Evolutionary conservation across 2,113 vertebrate species (phyloP).

Genomic region (Monopterus albus): DNA sequence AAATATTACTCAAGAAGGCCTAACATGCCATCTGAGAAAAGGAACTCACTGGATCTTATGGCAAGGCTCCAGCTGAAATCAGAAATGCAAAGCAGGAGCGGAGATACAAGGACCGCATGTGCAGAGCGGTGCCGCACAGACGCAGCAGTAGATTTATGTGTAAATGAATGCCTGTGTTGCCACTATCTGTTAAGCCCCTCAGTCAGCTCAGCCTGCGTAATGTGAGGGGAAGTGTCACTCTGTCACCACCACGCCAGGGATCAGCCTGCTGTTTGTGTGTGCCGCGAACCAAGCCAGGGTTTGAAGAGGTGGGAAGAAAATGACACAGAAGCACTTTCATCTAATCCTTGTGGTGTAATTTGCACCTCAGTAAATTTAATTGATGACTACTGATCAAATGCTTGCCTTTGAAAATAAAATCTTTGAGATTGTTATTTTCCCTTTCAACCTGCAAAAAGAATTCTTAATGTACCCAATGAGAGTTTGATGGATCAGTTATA

Average conservation of each 20-base stretch:
- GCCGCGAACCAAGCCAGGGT: constrained; percentile 66
- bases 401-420: constrained; percentile 81
- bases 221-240: constrained; percentile 81
- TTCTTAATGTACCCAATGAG: constrained; percentile 82
- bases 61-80: constrained; percentile 64
- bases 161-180: constrained; percentile 70
- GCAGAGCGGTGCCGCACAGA: constrained; percentile 72
- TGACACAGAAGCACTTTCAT: constrained; percentile 84
- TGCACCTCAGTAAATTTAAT: constrained; percentile 83
- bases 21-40: constrained; percentile 50
- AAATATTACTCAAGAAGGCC: constrained; percentile 38
- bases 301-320: constrained; percentile 76
- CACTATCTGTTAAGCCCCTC: constrained; percentile 78
- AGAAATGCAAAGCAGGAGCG: constrained; percentile 59
- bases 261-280: constrained; percentile 75
- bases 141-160: constrained; percentile 73
- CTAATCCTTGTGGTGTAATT: constrained; percentile 81
- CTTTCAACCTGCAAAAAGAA: constrained; percentile 81
- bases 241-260: constrained; percentile 76
- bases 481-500: constrained; percentile 61
- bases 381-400: constrained; percentile 86
- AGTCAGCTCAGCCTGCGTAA: constrained; percentile 77
- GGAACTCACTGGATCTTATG: constrained; percentile 49
- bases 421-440: constrained; percentile 76
- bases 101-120: constrained; percentile 63